A percentile compares a stretch with the other conserved stretches of the same genome.
Evolutionary conservation across 2,888 invertebrate genomes (phyloP).

Genomic region (Digitonthophagus gazella): DNA sequence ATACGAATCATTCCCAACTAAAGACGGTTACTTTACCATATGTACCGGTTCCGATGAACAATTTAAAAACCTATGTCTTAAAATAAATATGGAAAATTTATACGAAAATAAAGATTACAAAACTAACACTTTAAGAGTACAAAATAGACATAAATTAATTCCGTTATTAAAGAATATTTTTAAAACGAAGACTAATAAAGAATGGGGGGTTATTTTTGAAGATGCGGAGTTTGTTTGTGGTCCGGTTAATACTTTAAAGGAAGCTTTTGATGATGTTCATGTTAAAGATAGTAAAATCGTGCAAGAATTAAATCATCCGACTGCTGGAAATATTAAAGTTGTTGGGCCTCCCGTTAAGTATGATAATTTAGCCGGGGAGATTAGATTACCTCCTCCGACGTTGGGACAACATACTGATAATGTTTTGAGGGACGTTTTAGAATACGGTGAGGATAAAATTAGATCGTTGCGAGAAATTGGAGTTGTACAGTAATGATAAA

Average conservation of each 20-base stretch:
- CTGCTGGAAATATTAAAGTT: slow-evolving; percentile 68
- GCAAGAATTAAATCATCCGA: slow-evolving; percentile 67
- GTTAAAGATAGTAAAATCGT: slow-evolving; percentile 71
- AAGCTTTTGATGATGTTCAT: slow-evolving; percentile 88
- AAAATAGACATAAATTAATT: slow-evolving; percentile 70
- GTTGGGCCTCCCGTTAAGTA: slow-evolving; percentile 87
- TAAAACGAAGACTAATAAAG: slow-evolving; percentile 64
- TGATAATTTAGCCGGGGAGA: slow-evolving; percentile 68
- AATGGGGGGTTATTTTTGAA: slow-evolving; percentile 74
- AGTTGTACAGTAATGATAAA: slow-evolving; percentile 53
- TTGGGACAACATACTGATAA: slow-evolving; percentile 86
- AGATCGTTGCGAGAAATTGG: slow-evolving; percentile 50
- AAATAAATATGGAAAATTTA: slow-evolving; percentile 63
- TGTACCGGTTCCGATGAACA: slow-evolving; percentile 85
- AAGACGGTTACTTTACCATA: slow-evolving; percentile 80
- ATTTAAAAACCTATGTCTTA: slow-evolving; percentile 69
- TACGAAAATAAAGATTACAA: slow-evolving; percentile 62
- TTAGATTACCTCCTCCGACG: slow-evolving; percentile 74
- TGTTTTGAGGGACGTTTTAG: slow-evolving; percentile 66
- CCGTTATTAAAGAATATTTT: slow-evolving; percentile 58
- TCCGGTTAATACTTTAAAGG: slow-evolving; percentile 81
- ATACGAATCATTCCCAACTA: slow-evolving; percentile 84
- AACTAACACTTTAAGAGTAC: slow-evolving; percentile 73
- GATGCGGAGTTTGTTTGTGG: slow-evolving; percentile 82
- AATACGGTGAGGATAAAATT: slow-evolving; percentile 62